phyloP scores from a whole-genome alignment of 2,797 vertebrate genomes.

The Galagoides demidoff region DNA sequence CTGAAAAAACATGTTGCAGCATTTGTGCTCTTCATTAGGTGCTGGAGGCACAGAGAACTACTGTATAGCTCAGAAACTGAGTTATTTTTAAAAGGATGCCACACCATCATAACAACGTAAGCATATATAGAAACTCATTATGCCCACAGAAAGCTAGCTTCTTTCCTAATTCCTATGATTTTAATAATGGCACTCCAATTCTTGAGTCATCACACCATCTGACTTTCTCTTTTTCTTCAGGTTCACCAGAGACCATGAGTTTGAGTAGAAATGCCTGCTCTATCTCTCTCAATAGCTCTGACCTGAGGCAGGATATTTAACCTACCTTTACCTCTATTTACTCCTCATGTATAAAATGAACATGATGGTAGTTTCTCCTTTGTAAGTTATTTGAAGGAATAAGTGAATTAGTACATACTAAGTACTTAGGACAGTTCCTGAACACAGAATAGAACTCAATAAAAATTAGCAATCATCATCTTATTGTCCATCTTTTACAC shows the following conservation, averaged over 20 bases:
- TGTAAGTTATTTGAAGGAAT: neutral
- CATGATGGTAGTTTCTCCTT: neutral
- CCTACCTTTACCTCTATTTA: neutral
- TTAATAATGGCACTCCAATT: neutral
- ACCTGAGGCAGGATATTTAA: neutral
- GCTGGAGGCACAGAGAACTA: neutral
- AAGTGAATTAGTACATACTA: neutral
- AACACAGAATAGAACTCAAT: neutral
- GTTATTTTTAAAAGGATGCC: neutral
- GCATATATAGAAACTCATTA: neutral
- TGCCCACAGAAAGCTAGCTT: neutral
- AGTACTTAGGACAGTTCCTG: neutral
- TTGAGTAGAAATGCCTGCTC: neutral
- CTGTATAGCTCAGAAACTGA: neutral
- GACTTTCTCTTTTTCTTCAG: neutral
- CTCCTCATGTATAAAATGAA: neutral
- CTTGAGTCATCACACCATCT: neutral
- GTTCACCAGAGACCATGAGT: neutral
- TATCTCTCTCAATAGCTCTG: neutral
- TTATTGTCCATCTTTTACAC: neutral
- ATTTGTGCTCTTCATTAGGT: neutral
- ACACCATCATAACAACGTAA: neutral
- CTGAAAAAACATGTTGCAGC: neutral
- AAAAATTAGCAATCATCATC: neutral
- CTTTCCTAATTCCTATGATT: neutral